phyloP scores from a whole-genome alignment of 1,140 invertebrate genomes.

The Drosophila ambigua region DNA sequence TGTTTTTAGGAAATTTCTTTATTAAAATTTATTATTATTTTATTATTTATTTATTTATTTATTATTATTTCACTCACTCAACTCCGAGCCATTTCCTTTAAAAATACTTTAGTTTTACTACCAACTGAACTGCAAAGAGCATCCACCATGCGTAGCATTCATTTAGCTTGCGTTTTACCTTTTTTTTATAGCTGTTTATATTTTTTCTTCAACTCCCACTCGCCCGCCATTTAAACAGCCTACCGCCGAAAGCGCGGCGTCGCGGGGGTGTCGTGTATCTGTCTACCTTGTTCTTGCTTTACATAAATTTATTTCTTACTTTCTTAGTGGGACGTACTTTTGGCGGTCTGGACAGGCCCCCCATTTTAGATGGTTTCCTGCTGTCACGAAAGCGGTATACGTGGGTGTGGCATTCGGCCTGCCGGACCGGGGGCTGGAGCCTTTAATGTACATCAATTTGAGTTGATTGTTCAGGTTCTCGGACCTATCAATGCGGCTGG shows the following conservation, averaged over 20 bases:
- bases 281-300: constrained; percentile 59
- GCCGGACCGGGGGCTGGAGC: constrained; percentile 1
- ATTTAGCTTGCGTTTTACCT: constrained; percentile 1
- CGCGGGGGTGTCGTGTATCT: constrained; percentile 2
- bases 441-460: constrained; percentile 49
- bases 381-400: constrained; percentile 1
- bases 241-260: constrained; percentile 2
- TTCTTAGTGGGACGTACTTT: constrained; percentile 15
- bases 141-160: too few species aligned
- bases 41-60: too few species aligned
- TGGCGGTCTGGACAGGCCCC: background rate
- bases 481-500: constrained; percentile 12
- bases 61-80: too few species aligned
- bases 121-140: too few species aligned
- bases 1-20: too few species aligned
- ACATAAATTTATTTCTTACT: constrained; percentile 59
- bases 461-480: constrained; percentile 17
- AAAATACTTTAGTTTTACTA: too few species aligned
- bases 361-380: constrained; percentile 6
- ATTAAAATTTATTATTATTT: too few species aligned
- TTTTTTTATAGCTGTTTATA: constrained; percentile 25
- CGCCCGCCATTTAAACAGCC: constrained; percentile 16
- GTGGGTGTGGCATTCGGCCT: background rate
- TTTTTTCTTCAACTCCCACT: constrained; percentile 16
- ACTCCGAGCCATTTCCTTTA: too few species aligned